Base-by-base conservation (phyloP, 2,113 vertebrate species). In the Serinus canaria region DNA sequence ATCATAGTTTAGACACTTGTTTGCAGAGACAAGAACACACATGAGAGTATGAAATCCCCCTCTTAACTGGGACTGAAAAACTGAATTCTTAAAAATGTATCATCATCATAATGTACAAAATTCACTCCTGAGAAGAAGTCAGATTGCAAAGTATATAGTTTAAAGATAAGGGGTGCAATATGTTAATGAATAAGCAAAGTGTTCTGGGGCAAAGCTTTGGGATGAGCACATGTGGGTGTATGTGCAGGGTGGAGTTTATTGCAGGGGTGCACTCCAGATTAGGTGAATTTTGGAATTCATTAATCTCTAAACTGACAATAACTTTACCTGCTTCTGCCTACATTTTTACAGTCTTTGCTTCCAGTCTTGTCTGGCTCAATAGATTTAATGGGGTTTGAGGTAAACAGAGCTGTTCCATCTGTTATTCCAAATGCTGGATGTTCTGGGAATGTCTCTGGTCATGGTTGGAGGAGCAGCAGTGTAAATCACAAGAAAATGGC, bases 191-290 rank as follows among this genome's bases (percentile, higher is more conserved):
- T 46, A 74, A 90, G 49, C 20, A 31, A 47, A 86, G 53, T n/a
- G 44, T 53, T 62, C 19, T 4, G 5, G 25, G 66, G 21, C 0
- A 1, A 58, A 74, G 25, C 62, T 84, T 37, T 91, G 1, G 9
- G 47, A 30, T 1, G 3, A 81, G 33, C 15, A 8, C 22, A 3
- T 25, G 19, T 41, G 0, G 0, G 68, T 0, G 0, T 41, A 13
- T 17, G 2, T 39, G 31, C 25, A 67, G 46, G 30, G 9, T 66
- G 31, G n/a, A 85, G 53, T 33, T 37, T 23, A 35, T 87, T 62
- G 24, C 5, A 44, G 27, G 10, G 10, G 5, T 63, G 13, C 4
- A 1, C 39, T 89, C 30, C 28, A 39, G 30, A 18, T 69, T 20
- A 56, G 69, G 31, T 41, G 69, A 52, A 30, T 87, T 89, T 47